Base-by-base conservation (phyloP, 2,113 vertebrate genomes). In the Menidia beryllina region DNA sequence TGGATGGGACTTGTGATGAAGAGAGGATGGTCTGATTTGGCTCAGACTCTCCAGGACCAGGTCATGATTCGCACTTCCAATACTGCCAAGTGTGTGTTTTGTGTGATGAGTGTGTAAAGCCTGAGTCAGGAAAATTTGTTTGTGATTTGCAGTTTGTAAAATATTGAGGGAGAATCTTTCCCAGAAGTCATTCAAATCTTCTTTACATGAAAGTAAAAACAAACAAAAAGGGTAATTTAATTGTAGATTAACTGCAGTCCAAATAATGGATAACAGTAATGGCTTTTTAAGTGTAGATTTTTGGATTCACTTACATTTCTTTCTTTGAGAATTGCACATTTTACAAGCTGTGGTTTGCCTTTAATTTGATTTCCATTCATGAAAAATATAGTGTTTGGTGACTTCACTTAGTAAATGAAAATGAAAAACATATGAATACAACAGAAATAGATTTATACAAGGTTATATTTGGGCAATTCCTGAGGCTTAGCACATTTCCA, bases 401-500 rank as follows among this genome's bases (percentile, higher is more conserved):
- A 91, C 81, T 86, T 89, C 91, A 90, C 87, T 89, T 92, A 91
- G 87, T 92, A 90, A 90, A 90, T 77, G 45, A 88, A 82, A 84
- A 88, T 67, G 23, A 71, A 68, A 86, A 77, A 75, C 83, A 71
- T 86, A 89, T 57, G 69, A 90, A 55, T 73, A 87, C 55, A 88
- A 84, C 23, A 73, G 70, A 82, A 83, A 85, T 91, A 91, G 85
- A 91, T 92, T 91, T 91, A 78, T 88, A 89, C 83, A 87, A 87
- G 85, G 84, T 90, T 86, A 87, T 72, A 83, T 82, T 84, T 88
- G 88, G 91, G 85, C 78, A 65, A 52, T 66, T 82, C 86, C 89
- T 84, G 84, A 89, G 80, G 89, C 88, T 93, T 91, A 93, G 91
- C 89, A 93, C 89, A 92, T 93, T 92, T 93, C 86, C 89, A 89